Conservation (phyloP, 2,113 vertebrate genomes). For the Phyllopteryx taeniolatus region DNA sequence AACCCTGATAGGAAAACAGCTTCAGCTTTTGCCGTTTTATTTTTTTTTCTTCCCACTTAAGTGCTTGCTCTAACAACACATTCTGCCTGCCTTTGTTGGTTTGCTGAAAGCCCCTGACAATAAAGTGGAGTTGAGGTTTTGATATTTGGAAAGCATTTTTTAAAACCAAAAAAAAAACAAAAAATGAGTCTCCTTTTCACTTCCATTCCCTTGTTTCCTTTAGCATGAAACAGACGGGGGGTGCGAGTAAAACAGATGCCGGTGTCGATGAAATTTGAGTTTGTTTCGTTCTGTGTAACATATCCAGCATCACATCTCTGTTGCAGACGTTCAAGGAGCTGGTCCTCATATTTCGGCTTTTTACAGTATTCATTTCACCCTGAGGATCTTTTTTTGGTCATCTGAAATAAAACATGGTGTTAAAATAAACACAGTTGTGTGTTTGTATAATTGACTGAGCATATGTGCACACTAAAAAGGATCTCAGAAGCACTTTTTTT, state of each 20-base stretch:
- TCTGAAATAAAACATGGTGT: conserved; percentile 58
- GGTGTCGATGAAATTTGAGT: conserved; percentile 2
- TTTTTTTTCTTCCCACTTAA: not conserved
- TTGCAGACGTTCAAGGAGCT: conserved; percentile 42
- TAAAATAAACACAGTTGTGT: conserved; percentile 7
- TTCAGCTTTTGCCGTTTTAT: not conserved
- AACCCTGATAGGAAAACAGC: not conserved
- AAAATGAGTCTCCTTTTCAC: not conserved
- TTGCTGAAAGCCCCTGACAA: not conserved
- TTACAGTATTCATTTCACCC: conserved; percentile 45
- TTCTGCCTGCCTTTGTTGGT: not conserved
- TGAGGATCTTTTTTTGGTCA: conserved; percentile 53
- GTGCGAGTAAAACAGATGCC: not conserved
- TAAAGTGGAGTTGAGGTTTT: not conserved
- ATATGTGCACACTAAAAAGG: not conserved
- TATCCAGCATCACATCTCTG: conserved; percentile 38
- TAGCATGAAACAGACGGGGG: no score
- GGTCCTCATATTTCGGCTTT: conserved; percentile 49
- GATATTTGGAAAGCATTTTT: not conserved
- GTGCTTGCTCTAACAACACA: not conserved
- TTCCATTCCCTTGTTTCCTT: not conserved
- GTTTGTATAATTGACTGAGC: not conserved
- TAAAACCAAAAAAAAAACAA: no score
- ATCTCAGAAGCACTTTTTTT: conserved; percentile 40
- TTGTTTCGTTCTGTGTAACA: conserved; percentile 40